phyloP scores from a whole-genome alignment of 2,888 invertebrate genomes.

The Orthosia incerta region DNA sequence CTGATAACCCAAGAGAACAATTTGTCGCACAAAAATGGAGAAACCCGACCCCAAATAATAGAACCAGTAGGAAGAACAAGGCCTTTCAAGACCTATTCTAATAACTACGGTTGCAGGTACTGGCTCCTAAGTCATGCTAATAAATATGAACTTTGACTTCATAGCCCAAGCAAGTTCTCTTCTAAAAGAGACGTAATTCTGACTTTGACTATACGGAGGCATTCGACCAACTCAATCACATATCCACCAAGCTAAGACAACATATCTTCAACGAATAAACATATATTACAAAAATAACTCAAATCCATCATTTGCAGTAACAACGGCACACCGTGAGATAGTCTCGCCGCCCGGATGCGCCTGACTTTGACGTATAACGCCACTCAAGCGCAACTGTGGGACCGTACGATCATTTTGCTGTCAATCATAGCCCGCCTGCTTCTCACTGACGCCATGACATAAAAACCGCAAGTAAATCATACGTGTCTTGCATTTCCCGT shows the following conservation, averaged over 20 bases:
- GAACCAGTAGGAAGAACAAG: too few species aligned
- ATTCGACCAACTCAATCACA: background rate
- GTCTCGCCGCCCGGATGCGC: conserved; percentile 64
- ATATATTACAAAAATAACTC: conserved; percentile 43
- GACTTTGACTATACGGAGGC: background rate
- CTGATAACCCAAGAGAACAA: too few species aligned
- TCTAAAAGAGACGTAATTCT: background rate
- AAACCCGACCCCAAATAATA: too few species aligned
- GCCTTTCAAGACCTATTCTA: too few species aligned
- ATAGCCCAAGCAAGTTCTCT: background rate
- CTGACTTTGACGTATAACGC: conserved; percentile 65
- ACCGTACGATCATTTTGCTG: conserved; percentile 63
- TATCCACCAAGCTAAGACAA: background rate
- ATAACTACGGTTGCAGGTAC: too few species aligned
- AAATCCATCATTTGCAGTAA: conserved; percentile 47
- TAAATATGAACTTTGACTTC: too few species aligned
- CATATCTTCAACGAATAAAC: conserved; percentile 18
- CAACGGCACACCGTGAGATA: conserved; percentile 65
- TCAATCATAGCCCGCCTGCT: conserved; percentile 63
- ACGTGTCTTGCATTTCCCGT: conserved; percentile 58
- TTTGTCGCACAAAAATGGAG: too few species aligned
- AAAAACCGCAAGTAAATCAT: conserved; percentile 61
- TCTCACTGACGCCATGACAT: conserved; percentile 58
- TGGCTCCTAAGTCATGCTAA: too few species aligned
- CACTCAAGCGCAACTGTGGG: conserved; percentile 65